These are phyloP conservation scores for Monopterus albus DNA, from an alignment of 2,113 vertebrate species.

Conservation along the genomic window DNA sequence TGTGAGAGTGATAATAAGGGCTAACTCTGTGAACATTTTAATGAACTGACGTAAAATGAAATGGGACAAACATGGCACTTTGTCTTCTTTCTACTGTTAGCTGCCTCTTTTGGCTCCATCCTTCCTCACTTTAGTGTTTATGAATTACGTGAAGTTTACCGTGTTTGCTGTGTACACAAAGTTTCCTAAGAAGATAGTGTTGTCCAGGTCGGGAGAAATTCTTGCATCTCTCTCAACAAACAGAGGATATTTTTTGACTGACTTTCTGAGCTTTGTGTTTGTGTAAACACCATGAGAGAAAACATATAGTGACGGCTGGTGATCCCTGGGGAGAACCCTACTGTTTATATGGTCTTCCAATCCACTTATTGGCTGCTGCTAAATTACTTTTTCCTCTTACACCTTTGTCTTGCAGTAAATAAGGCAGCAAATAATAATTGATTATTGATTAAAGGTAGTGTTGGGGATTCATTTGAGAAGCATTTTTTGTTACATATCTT, in stretches of 20 bases:
- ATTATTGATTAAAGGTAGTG: too few species aligned
- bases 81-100: background rate
- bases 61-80: constrained; percentile 7
- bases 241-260: constrained; percentile 24
- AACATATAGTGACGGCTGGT: constrained; percentile 17
- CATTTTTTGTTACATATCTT: too few species aligned
- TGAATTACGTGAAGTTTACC: constrained; percentile 8
- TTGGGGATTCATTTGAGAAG: too few species aligned
- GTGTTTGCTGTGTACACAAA: constrained; percentile 31
- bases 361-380: constrained; percentile 4
- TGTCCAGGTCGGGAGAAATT: constrained; percentile 31
- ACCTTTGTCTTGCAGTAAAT: too few species aligned
- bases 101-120: too few species aligned
- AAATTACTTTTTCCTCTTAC: constrained; percentile 27
- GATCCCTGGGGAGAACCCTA: constrained; percentile 17
- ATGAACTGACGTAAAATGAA: constrained; percentile 37
- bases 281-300: constrained; percentile 38
- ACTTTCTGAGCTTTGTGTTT: constrained; percentile 38
- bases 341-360: constrained; percentile 29
- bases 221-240: constrained; percentile 41
- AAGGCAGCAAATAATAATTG: too few species aligned
- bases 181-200: constrained; percentile 20
- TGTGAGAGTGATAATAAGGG: constrained; percentile 63
- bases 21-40: constrained; percentile 42
- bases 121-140: background rate